Base-by-base conservation (phyloP, 2,113 vertebrate genomes). In the Circaetus cinerascens region DNA sequence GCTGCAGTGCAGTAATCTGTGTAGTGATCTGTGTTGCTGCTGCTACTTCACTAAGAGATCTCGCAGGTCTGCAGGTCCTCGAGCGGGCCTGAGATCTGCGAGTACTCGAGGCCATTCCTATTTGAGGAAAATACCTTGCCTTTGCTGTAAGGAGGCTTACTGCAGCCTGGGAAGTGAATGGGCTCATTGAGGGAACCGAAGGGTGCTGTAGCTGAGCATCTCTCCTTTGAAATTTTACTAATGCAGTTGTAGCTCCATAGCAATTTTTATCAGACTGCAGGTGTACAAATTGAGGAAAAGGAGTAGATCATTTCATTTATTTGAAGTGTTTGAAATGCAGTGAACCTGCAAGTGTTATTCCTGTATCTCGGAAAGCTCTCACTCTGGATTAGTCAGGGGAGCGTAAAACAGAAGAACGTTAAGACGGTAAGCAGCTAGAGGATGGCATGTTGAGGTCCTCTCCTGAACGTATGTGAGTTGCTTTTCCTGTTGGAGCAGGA, bases 401-500 rank as follows among this genome's bases (percentile, higher is more conserved):
- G 11, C 1, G 1, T 38, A 48, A 53, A 88, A 21, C 15, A 43
- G 34, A 20, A 36, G 36, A 51, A 48, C 0, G 0, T 81, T 46
- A 53, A 74, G 27, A 29, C 26, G 6, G 21, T 45, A 64, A 71
- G 18, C 41, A 71, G 41, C 30, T 74, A 13, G 59, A 69, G 59
- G 43, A 41, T 46, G 22, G 23, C n/a, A 17, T 1, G 0, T 38
- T 26, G 1, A 32, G 40, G 56, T 67, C 41, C 3, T 27, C 8
- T 86, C 11, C 36, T 79, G 56, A 86, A 16, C 1, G 1, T 25
- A 8, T 1, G 0, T 3, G 25, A 43, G 40, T 29, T 82, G 66
- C 38, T 79, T 78, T 86, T 78, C 62, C 41, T 9, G 7, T 29
- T 75, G 66, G 46, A 79, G 27, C 66, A 25, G 62, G 50, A 74